Evolutionary conservation across 2,113 vertebrate species (phyloP).

Genomic region (Hucho hucho): DNA sequence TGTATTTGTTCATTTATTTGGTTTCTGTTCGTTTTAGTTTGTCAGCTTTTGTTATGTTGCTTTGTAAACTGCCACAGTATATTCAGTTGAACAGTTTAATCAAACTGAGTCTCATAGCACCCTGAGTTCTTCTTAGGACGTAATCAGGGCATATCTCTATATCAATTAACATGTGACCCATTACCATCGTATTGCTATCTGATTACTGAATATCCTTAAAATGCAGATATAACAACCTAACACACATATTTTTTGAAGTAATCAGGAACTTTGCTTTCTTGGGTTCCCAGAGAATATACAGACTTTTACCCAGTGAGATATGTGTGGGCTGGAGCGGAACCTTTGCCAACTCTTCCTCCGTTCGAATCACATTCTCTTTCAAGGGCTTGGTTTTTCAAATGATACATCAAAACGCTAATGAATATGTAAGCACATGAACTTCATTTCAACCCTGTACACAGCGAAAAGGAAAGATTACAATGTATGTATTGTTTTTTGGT

Average conservation of each 20-base stretch:
- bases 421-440: not conserved
- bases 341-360: not conserved
- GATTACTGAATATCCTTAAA: not conserved
- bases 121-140: too few species aligned
- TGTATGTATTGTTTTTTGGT: not conserved
- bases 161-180: not conserved
- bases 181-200: not conserved
- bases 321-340: not conserved
- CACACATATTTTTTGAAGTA: not conserved
- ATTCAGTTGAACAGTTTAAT: too few species aligned
- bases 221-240: not conserved
- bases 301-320: not conserved
- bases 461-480: not conserved
- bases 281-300: not conserved
- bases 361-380: not conserved
- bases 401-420: not conserved
- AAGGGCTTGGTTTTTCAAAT: not conserved
- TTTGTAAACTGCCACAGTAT: too few species aligned
- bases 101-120: too few species aligned
- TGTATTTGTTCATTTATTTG: not conserved
- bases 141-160: not conserved
- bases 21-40: too few species aligned
- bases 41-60: too few species aligned
- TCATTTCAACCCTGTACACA: not conserved
- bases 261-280: not conserved